Conservation (phyloP, 2,888 invertebrate species). For the Melieria crassipennis region DNA sequence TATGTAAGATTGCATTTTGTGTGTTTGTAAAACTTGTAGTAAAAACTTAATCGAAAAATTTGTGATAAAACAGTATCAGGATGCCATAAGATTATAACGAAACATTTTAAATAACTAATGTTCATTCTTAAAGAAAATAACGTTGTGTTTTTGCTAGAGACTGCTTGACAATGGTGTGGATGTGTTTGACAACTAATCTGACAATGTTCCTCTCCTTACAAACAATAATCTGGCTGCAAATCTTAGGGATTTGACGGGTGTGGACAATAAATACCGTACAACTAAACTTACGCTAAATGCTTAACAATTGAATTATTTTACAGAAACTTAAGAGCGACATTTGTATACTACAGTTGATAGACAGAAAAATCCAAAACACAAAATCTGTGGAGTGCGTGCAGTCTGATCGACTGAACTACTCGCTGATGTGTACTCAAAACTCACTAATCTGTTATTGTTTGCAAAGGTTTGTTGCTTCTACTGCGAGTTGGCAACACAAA, state of each 20-base stretch:
- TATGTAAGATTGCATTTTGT: conserved; percentile 18
- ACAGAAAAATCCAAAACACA: no score
- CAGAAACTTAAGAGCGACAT: background rate
- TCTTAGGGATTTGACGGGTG: conserved; percentile 18
- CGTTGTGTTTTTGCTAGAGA: no score
- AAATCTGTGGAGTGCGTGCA: no score
- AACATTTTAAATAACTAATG: conserved; percentile 18
- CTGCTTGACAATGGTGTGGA: no score
- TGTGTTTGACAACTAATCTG: background rate
- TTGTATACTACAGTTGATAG: no score
- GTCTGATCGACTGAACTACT: no score
- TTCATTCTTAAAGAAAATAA: background rate
- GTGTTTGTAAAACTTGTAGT: conserved; percentile 13
- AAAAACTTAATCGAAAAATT: conserved; percentile 23
- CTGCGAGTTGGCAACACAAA: background rate
- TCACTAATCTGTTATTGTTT: background rate
- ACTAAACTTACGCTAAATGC: conserved; percentile 29
- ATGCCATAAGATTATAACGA: conserved; percentile 12
- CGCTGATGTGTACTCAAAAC: background rate
- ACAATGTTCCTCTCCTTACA: conserved; percentile 12
- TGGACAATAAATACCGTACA: conserved; percentile 28
- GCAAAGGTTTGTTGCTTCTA: background rate
- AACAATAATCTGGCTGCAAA: conserved; percentile 10
- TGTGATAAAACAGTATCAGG: conserved; percentile 16
- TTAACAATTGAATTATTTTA: conserved; percentile 15